Evolutionary conservation across 2,797 vertebrate species (phyloP).

Genomic region (Melanotaenia trifasciata): DNA sequence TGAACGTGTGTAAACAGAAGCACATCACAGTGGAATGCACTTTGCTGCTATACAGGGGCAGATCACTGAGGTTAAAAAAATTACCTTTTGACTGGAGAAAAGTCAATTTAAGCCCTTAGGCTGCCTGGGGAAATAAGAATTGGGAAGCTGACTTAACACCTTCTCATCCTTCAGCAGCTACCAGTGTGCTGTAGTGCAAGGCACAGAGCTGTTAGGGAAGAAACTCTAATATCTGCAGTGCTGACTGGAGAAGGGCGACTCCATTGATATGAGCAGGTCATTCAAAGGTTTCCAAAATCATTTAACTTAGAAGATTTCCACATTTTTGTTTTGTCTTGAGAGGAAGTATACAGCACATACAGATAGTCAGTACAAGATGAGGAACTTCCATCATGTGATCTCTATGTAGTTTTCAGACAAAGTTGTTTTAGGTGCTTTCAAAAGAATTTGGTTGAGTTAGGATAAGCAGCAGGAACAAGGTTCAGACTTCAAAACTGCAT

Average conservation of each 20-base stretch:
- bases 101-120: slow-evolving; percentile 31
- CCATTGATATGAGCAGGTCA: not conserved
- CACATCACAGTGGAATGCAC: slow-evolving; percentile 38
- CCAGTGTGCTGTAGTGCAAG: slow-evolving; percentile 12
- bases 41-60: slow-evolving; percentile 55
- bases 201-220: not conserved
- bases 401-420: not conserved
- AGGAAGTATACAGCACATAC: slow-evolving; percentile 1
- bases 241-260: not conserved
- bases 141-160: slow-evolving; percentile 14
- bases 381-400: not conserved
- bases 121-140: slow-evolving; percentile 33
- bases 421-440: slow-evolving; percentile 1
- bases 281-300: slow-evolving; percentile 1
- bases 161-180: not conserved
- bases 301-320: not conserved
- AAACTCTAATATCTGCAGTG: not conserved
- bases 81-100: slow-evolving; percentile 40
- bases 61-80: slow-evolving; percentile 26
- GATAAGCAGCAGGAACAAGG: not conserved
- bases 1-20: slow-evolving; percentile 53
- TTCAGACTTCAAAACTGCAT: slow-evolving; percentile 7
- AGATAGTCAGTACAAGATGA: not conserved
- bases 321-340: slow-evolving; percentile 2
- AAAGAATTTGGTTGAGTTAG: not conserved